Percentiles rank a stretch among this genome's conserved stretches.
These are phyloP conservation scores for Carposina sasakii DNA, from an alignment of 1,140 invertebrate species.

Conservation along the genomic window DNA sequence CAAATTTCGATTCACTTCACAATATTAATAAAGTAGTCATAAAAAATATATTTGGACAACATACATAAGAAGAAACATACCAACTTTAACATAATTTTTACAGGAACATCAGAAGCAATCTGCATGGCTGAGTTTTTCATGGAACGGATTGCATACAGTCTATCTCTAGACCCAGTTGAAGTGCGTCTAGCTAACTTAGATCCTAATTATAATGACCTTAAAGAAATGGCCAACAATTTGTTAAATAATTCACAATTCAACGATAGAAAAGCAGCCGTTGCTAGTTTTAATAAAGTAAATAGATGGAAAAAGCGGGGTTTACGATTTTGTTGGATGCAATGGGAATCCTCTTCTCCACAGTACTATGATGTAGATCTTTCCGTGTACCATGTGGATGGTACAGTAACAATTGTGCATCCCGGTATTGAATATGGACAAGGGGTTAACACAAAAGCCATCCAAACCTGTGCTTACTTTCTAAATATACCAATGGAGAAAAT, in stretches of 20 bases:
- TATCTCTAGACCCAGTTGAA: constrained; percentile 80
- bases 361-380: constrained; percentile 77
- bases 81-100: constrained; percentile 21
- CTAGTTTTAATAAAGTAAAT: constrained; percentile 78
- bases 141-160: constrained; percentile 83
- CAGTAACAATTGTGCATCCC: constrained; percentile 81
- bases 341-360: constrained; percentile 67
- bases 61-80: too few relatives aligned
- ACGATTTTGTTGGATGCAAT: constrained; percentile 79
- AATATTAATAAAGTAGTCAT: too few relatives aligned
- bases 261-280: constrained; percentile 70
- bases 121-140: constrained; percentile 85
- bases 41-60: too few relatives aligned
- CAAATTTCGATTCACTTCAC: too few relatives aligned
- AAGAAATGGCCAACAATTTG: constrained; percentile 43
- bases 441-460: constrained; percentile 81
- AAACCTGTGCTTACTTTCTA: constrained; percentile 80
- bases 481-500: constrained; percentile 80
- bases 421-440: constrained; percentile 91
- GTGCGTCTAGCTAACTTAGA: constrained; percentile 78
- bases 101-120: constrained; percentile 78
- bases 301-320: constrained; percentile 86
- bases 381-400: constrained; percentile 83
- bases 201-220: constrained; percentile 45
- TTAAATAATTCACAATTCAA: constrained; percentile 75